Conservation (phyloP, 2,888 invertebrate species). For the Mongoloraphidia duomilia region DNA sequence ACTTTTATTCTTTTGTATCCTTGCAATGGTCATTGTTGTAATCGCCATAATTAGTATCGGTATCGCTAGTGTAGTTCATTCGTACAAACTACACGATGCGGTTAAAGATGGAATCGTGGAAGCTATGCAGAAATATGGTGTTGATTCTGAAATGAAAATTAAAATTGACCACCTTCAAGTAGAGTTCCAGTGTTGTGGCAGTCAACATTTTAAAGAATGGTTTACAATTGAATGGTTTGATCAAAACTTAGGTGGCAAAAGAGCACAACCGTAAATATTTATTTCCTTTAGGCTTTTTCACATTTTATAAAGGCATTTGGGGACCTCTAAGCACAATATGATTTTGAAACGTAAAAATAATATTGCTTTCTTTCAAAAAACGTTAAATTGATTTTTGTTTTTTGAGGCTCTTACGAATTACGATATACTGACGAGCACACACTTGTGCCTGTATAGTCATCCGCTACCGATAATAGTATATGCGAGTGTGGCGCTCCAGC, state of each 20-base stretch:
- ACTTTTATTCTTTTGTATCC: slow-evolving; percentile 18
- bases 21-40: slow-evolving; percentile 14
- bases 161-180: slow-evolving; percentile 44
- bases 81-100: slow-evolving; percentile 19
- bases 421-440: too few species aligned
- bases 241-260: slow-evolving; percentile 28
- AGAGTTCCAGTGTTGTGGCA: slow-evolving; percentile 46
- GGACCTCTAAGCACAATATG: not conserved
- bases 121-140: slow-evolving; percentile 41
- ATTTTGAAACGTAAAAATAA: not conserved
- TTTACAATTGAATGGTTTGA: slow-evolving; percentile 43
- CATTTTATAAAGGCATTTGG: not conserved
- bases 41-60: slow-evolving; percentile 14
- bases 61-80: slow-evolving; percentile 20
- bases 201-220: slow-evolving; percentile 45
- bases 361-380: not conserved
- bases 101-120: slow-evolving; percentile 37
- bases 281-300: not conserved
- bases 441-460: too few species aligned
- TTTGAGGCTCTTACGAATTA: too few species aligned
- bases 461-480: too few species aligned
- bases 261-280: not conserved
- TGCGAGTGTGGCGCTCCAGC: too few species aligned
- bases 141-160: slow-evolving; percentile 36
- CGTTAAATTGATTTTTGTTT: not conserved